Conservation (phyloP, 2,113 vertebrate species). For the Thalassarche chlororhynchos region DNA sequence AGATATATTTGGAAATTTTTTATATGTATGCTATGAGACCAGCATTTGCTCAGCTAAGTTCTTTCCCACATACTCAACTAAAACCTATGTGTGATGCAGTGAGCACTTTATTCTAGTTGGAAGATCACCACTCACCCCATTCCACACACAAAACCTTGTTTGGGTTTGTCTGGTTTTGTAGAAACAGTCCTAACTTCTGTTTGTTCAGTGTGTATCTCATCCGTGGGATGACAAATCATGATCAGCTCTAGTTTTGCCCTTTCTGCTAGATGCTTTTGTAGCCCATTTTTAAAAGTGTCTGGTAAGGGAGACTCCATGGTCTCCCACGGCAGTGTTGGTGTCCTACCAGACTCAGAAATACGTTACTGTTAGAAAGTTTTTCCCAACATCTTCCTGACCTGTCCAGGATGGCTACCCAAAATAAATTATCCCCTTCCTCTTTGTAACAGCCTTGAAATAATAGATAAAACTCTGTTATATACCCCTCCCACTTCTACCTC, state of each 20-base stretch:
- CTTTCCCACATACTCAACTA: not conserved
- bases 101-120: not conserved
- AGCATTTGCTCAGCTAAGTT: not conserved
- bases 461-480: not conserved
- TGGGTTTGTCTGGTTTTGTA: not conserved
- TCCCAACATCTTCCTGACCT: not conserved
- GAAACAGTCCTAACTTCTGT: not conserved
- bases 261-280: not conserved
- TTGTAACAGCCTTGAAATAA: not conserved
- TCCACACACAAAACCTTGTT: not conserved
- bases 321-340: not conserved
- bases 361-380: not conserved
- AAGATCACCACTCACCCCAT: not conserved
- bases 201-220: not conserved
- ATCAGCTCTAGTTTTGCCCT: not conserved
- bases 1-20: not conserved
- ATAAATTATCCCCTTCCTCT: not conserved
- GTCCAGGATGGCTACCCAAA: not conserved
- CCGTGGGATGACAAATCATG: not conserved
- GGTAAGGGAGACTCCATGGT: not conserved
- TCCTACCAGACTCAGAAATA: not conserved
- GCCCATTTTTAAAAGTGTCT: not conserved
- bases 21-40: not conserved
- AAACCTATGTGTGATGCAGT: not conserved
- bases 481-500: not conserved